Evolutionary conservation across 2,888 invertebrate species (phyloP).

Genomic region (Drosophila anomelani): DNA sequence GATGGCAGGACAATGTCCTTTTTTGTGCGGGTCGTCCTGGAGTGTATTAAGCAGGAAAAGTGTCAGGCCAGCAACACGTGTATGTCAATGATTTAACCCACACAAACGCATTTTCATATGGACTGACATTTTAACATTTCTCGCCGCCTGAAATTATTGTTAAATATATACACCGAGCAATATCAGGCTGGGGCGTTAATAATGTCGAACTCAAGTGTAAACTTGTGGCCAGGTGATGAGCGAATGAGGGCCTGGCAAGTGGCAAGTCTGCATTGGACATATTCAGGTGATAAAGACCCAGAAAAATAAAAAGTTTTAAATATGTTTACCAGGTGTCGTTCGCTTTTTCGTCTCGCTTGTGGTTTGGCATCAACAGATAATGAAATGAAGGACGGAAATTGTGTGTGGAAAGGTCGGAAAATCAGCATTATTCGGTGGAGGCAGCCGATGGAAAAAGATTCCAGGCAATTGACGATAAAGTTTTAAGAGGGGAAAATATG

Average conservation of each 20-base stretch:
- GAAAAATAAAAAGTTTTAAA: conserved; percentile 39
- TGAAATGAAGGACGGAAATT: conserved; percentile 48
- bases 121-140: conserved; percentile 5
- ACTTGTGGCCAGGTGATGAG: conserved; percentile 61
- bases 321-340: conserved; percentile 41
- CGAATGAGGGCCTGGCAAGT: conserved; percentile 9
- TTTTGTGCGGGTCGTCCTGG: conserved; percentile 1
- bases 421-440: background rate
- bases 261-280: conserved; percentile 19
- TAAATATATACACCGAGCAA: conserved; percentile 22
- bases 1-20: conserved; percentile 30
- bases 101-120: conserved; percentile 9
- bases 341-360: conserved; percentile 23
- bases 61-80: conserved; percentile 69
- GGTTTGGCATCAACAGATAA: conserved; percentile 49
- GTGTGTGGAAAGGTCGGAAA: conserved; percentile 29
- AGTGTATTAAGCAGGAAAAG: conserved; percentile 69
- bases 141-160: conserved; percentile 16
- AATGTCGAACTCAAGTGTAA: conserved; percentile 79
- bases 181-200: conserved; percentile 59
- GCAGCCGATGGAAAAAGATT: conserved; percentile 1
- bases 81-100: conserved; percentile 59
- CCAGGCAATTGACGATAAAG: conserved; percentile 36
- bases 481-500: conserved; percentile 7
- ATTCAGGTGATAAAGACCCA: conserved; percentile 40